phyloP scores from a whole-genome alignment of 2,797 vertebrate genomes.

The Pseudotriccus pelzelni region DNA sequence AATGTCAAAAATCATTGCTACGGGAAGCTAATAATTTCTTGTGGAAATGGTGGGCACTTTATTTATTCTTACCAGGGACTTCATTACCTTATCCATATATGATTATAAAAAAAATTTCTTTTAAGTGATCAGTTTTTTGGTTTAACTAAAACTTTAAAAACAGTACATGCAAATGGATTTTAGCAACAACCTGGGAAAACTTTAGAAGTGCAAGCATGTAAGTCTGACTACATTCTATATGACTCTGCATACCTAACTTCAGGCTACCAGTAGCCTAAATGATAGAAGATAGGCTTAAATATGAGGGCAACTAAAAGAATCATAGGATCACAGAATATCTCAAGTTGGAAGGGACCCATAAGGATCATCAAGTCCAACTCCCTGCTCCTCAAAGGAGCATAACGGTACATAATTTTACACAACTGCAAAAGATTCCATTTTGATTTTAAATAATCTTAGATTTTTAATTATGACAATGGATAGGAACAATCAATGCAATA shows the following conservation, averaged over 20 bases:
- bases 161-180: background rate
- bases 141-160: background rate
- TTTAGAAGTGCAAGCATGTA: background rate
- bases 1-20: constrained; percentile 50
- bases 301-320: background rate
- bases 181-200: background rate
- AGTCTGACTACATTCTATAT: background rate
- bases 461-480: background rate
- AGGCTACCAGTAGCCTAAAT: background rate
- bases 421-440: background rate
- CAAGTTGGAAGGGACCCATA: background rate
- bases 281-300: background rate
- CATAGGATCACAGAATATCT: background rate
- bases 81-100: background rate
- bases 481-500: background rate
- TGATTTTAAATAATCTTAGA: background rate
- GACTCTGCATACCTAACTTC: background rate
- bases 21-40: constrained; percentile 27
- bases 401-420: background rate
- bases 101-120: background rate
- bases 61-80: constrained; percentile 12
- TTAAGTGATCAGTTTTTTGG: background rate
- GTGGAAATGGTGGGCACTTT: background rate
- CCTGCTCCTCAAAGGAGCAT: accelerated
- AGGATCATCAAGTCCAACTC: background rate